phyloP scores from a whole-genome alignment of 1,140 invertebrate species.

The Leptoteleia sp. region DNA sequence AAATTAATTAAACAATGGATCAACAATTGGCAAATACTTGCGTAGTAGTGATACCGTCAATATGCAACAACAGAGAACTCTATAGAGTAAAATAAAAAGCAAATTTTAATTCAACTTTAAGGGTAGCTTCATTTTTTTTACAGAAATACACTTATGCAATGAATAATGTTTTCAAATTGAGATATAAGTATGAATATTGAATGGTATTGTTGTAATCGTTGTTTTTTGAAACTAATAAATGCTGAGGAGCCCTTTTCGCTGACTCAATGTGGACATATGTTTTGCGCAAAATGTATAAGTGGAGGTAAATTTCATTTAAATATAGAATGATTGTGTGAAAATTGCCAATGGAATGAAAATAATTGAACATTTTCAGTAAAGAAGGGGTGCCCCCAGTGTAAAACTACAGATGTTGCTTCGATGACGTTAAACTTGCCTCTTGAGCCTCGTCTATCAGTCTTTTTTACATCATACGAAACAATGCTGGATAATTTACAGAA shows the following conservation, averaged over 20 bases:
- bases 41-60: no score
- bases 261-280: constrained; percentile 60
- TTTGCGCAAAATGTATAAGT: constrained; percentile 42
- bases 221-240: constrained; percentile 35
- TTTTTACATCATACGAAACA: constrained; percentile 33
- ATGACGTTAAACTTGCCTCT: constrained; percentile 45
- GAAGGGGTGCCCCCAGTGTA: constrained; percentile 43
- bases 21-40: no score
- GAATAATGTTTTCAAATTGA: no score
- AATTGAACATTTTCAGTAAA: constrained; percentile 33
- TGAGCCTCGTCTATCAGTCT: constrained; percentile 32
- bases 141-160: no score
- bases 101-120: no score
- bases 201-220: constrained; percentile 49
- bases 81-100: no score
- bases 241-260: constrained; percentile 53
- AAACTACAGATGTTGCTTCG: constrained; percentile 20
- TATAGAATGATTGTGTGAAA: no score
- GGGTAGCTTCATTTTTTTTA: no score
- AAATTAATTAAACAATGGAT: no score
- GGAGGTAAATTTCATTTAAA: constrained; percentile 9
- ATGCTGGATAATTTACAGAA: constrained; percentile 35
- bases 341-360: no score
- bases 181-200: constrained; percentile 49
- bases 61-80: no score